These are phyloP conservation scores for Capromys pilorides DNA, from an alignment of 2,797 vertebrate genomes.

Conservation along the genomic window DNA sequence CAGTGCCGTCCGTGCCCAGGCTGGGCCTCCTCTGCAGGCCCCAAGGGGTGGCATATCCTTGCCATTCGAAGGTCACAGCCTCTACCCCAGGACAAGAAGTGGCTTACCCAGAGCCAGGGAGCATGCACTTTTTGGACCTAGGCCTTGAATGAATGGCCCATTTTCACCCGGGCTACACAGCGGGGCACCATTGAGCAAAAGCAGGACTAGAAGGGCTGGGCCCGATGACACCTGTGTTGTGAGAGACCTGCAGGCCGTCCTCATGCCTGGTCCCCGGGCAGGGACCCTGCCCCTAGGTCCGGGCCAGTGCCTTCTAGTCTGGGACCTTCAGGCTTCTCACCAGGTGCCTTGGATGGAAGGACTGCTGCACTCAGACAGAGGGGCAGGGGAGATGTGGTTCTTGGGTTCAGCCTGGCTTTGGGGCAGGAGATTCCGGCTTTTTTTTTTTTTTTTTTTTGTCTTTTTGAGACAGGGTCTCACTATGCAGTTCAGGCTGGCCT, in stretches of 20 bases:
- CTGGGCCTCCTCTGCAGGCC: too few species aligned
- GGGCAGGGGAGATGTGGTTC: not conserved
- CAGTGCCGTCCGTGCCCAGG: rapidly evolving
- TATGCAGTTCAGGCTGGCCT: too few species aligned
- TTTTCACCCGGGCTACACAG: too few species aligned
- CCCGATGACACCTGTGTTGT: too few species aligned
- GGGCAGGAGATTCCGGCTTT: not conserved
- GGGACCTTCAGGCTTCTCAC: too few species aligned
- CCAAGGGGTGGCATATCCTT: not conserved
- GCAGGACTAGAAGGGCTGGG: not conserved
- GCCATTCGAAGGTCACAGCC: not conserved
- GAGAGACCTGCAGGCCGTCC: too few species aligned
- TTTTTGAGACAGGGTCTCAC: too few species aligned
- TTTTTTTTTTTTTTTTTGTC: too few species aligned
- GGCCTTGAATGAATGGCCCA: not conserved
- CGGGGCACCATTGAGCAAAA: not conserved
- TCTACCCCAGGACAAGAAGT: not conserved
- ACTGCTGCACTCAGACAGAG: not conserved
- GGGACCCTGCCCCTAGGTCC: not conserved
- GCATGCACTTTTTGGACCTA: not conserved
- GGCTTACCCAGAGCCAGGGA: not conserved
- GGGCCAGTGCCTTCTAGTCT: not conserved
- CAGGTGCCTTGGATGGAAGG: not conserved
- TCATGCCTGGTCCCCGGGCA: too few species aligned
- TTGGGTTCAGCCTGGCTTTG: not conserved